phyloP scores from a whole-genome alignment of 2,113 vertebrate species.

The Grantiella picta region DNA sequence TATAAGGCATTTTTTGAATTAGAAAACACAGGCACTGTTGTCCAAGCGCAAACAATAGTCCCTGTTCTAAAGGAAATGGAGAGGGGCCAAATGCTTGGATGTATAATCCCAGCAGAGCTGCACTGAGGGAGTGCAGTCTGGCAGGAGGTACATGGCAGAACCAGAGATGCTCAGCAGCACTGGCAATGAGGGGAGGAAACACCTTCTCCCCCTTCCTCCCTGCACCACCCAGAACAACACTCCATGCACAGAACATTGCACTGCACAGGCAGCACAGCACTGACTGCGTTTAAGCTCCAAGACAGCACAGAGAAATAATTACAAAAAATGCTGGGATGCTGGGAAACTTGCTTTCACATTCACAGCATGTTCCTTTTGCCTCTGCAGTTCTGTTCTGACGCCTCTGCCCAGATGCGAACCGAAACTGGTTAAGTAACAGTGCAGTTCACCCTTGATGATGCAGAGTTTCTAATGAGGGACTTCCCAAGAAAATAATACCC shows the following conservation, averaged over 20 bases:
- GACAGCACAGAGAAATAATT: not conserved
- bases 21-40: slow-evolving; percentile 31
- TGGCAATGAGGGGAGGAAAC: not conserved
- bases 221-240: not conserved
- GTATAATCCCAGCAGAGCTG: not conserved
- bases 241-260: accelerated
- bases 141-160: not conserved
- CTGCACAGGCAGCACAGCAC: not conserved
- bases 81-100: not conserved
- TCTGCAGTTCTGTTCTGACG: not conserved
- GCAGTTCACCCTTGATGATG: slow-evolving; percentile 51
- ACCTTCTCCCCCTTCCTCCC: not conserved
- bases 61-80: not conserved
- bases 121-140: not conserved
- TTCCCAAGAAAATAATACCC: slow-evolving; percentile 64
- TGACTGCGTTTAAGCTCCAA: not conserved
- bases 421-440: slow-evolving; percentile 57
- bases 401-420: slow-evolving; percentile 14
- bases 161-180: not conserved
- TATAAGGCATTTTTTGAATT: not conserved
- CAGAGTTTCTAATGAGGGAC: slow-evolving; percentile 66
- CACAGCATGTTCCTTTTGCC: not conserved
- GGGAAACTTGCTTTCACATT: slow-evolving; percentile 4
- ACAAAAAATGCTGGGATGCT: not conserved
- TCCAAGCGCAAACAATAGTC: slow-evolving; percentile 13